A percentile compares a stretch with the other conserved stretches of the same genome.
These are phyloP conservation scores for Scomber scombrus DNA, from an alignment of 2,113 vertebrate species.

Conservation along the genomic window DNA sequence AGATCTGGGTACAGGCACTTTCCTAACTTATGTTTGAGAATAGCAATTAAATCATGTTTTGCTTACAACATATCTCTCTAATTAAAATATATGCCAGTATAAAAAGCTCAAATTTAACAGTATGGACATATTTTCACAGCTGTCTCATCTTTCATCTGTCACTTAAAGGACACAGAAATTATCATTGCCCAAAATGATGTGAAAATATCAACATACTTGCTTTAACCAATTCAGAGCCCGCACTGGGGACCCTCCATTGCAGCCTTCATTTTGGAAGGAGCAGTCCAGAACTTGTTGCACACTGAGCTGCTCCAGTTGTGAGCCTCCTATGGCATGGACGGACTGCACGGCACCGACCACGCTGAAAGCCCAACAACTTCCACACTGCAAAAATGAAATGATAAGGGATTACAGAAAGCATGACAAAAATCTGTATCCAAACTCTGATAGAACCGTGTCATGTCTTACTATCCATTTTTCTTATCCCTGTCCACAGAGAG, in stretches of 20 bases:
- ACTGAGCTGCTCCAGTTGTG: conserved; percentile 86
- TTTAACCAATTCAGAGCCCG: conserved; percentile 89
- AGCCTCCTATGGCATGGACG: conserved; percentile 83
- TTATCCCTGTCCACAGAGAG: background rate
- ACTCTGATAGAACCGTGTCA: background rate
- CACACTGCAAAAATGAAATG: conserved; percentile 85
- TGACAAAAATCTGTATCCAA: background rate
- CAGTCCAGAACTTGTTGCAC: conserved; percentile 96
- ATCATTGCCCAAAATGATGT: background rate
- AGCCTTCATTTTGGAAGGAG: conserved; percentile 87
- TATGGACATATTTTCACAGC: background rate
- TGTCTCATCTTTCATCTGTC: background rate
- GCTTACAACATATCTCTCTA: background rate
- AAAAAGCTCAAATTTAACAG: background rate
- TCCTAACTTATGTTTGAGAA: conserved; percentile 4
- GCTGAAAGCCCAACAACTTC: conserved; percentile 96
- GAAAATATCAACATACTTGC: conserved; percentile 80
- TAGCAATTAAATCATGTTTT: background rate
- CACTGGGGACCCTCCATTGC: conserved; percentile 88
- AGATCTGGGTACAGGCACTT: background rate
- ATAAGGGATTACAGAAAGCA: background rate
- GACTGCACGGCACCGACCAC: conserved; percentile 90
- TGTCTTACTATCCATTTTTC: background rate
- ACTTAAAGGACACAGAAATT: background rate
- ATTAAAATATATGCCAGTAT: conserved; percentile 14